Conservation (phyloP, 2,888 invertebrate genomes). For the Spisula solida region DNA sequence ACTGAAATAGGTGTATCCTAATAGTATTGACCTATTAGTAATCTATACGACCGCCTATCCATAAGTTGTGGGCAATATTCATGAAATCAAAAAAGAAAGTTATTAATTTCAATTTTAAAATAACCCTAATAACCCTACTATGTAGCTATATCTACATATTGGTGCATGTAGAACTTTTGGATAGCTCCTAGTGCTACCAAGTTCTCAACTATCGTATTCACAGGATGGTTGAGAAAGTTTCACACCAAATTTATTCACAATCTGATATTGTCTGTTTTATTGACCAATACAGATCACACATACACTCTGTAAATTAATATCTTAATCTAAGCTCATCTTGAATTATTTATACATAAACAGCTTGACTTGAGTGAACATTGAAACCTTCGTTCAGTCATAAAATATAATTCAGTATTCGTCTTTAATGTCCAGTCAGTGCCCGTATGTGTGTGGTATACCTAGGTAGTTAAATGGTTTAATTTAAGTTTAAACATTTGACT, state of each 20-base stretch:
- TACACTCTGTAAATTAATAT: not conserved
- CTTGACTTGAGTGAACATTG: not conserved
- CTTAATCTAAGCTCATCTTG: not conserved
- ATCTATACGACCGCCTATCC: too few relatives aligned
- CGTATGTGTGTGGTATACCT: not conserved
- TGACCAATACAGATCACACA: not conserved
- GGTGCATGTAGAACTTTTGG: too few relatives aligned
- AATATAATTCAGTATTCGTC: not conserved
- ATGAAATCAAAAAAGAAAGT: too few relatives aligned
- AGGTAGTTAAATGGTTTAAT: not conserved
- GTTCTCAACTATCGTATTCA: not conserved
- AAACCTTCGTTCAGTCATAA: not conserved
- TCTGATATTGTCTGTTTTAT: not conserved
- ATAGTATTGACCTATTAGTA: too few relatives aligned
- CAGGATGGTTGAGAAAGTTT: not conserved
- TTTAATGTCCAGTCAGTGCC: not conserved
- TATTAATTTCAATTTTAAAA: too few relatives aligned
- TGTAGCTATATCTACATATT: too few relatives aligned
- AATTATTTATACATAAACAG: conserved; percentile 6
- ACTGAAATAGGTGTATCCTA: too few relatives aligned
- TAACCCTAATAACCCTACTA: too few relatives aligned
- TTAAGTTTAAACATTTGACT: not conserved
- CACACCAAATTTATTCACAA: not conserved
- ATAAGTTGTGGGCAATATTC: too few relatives aligned
- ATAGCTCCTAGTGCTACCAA: not conserved